These are phyloP conservation scores for Acleris holmiana DNA, from an alignment of 2,888 invertebrate genomes.

Conservation along the genomic window DNA sequence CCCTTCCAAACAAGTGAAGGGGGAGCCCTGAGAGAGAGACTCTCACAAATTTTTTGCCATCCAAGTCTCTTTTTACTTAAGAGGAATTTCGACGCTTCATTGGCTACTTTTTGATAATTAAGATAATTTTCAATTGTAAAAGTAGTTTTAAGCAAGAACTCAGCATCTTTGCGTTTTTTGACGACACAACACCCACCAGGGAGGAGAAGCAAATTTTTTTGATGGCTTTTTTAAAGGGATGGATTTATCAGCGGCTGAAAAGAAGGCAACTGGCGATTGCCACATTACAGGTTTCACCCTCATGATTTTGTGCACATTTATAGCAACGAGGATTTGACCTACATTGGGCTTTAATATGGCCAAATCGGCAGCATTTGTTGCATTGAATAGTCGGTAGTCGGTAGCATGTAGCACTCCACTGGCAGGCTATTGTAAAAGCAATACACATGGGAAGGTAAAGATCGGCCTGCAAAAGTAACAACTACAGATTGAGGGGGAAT, in stretches of 20 bases:
- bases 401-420: too few relatives aligned
- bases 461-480: too few relatives aligned
- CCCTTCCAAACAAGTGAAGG: neutral
- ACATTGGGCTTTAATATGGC: too few relatives aligned
- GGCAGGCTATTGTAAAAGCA: too few relatives aligned
- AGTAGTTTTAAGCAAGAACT: neutral
- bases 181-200: neutral
- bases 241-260: neutral
- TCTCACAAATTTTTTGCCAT: conserved; percentile 4
- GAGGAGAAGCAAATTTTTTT: neutral
- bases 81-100: neutral
- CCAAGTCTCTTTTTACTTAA: neutral
- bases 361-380: too few relatives aligned
- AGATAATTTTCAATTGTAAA: neutral
- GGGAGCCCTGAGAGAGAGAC: neutral
- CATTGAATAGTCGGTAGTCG: too few relatives aligned
- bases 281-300: too few relatives aligned
- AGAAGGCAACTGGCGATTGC: too few relatives aligned
- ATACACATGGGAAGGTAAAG: too few relatives aligned
- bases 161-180: neutral
- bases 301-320: too few relatives aligned
- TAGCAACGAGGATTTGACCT: too few relatives aligned
- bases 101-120: neutral
- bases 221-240: conserved; percentile 1
- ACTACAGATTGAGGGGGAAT: too few relatives aligned